Conservation (phyloP, 2,113 vertebrate genomes). For the Spea bombifrons region DNA sequence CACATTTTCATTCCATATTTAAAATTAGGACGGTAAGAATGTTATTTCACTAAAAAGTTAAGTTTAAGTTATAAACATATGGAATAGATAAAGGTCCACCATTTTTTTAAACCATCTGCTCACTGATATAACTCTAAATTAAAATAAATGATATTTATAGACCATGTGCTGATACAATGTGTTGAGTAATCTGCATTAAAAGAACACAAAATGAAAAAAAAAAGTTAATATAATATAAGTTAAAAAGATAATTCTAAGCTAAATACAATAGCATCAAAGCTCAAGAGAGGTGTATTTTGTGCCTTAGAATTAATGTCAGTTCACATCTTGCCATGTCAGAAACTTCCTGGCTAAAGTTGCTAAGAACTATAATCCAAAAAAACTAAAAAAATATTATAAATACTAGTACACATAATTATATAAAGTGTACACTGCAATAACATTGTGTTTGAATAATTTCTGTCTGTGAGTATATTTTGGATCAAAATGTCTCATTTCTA, state of each 20-base stretch:
- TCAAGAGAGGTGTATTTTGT: too few species aligned
- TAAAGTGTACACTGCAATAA: conserved; percentile 28
- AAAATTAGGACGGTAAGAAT: too few species aligned
- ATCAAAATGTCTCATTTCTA: conserved; percentile 17
- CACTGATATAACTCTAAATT: background rate
- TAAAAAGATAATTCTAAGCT: too few species aligned
- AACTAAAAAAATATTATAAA: conserved; percentile 10
- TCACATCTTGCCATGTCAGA: too few species aligned
- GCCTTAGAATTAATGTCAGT: too few species aligned
- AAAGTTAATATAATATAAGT: too few species aligned
- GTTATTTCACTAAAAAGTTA: background rate
- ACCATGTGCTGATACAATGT: background rate
- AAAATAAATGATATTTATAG: background rate
- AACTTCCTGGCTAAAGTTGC: too few species aligned
- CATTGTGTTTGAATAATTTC: conserved; percentile 34
- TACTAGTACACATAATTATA: conserved; percentile 37
- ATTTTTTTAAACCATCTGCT: conserved; percentile 22
- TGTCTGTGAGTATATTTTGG: conserved; percentile 20
- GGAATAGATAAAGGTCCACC: background rate
- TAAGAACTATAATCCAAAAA: too few species aligned
- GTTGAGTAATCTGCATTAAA: background rate
- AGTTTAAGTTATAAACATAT: background rate
- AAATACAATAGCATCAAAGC: too few species aligned
- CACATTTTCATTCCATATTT: background rate
- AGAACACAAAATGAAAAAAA: background rate